Evolutionary conservation across 2,797 vertebrate genomes (phyloP).

Genomic region (Mastacembelus armatus): DNA sequence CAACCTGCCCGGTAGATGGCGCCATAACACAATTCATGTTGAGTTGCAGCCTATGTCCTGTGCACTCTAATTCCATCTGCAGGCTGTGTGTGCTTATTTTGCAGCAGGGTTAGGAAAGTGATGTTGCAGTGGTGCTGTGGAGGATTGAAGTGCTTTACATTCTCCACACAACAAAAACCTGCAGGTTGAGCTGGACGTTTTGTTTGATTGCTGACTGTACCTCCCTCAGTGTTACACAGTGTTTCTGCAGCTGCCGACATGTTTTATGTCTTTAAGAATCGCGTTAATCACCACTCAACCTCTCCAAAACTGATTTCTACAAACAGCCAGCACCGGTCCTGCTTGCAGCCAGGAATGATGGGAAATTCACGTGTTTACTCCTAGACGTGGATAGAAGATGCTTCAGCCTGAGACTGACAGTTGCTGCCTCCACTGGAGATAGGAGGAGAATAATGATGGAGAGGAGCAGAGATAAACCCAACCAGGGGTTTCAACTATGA

Average conservation of each 20-base stretch:
- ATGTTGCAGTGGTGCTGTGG: background rate
- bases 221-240: too few relatives aligned
- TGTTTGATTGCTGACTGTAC: too few relatives aligned
- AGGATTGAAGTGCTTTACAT: background rate
- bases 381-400: slow-evolving; percentile 63
- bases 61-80: too few relatives aligned
- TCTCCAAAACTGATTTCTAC: background rate
- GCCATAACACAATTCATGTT: slow-evolving; percentile 26
- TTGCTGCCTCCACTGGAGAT: slow-evolving; percentile 36
- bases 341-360: slow-evolving; percentile 71
- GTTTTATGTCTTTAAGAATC: too few relatives aligned
- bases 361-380: slow-evolving; percentile 77
- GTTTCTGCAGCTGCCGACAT: too few relatives aligned
- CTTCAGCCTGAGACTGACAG: slow-evolving; percentile 54
- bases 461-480: slow-evolving; percentile 39
- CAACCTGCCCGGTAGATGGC: slow-evolving; percentile 59
- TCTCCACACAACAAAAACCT: too few relatives aligned
- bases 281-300: background rate
- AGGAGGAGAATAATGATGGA: slow-evolving; percentile 52
- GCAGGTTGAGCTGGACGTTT: too few relatives aligned
- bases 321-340: background rate
- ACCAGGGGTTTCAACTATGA: slow-evolving; percentile 3
- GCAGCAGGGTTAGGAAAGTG: too few relatives aligned
- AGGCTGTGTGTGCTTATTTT: too few relatives aligned
- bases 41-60: accelerated